Base-by-base conservation (phyloP, 2,113 vertebrate species). In the Bos javanicus region DNA sequence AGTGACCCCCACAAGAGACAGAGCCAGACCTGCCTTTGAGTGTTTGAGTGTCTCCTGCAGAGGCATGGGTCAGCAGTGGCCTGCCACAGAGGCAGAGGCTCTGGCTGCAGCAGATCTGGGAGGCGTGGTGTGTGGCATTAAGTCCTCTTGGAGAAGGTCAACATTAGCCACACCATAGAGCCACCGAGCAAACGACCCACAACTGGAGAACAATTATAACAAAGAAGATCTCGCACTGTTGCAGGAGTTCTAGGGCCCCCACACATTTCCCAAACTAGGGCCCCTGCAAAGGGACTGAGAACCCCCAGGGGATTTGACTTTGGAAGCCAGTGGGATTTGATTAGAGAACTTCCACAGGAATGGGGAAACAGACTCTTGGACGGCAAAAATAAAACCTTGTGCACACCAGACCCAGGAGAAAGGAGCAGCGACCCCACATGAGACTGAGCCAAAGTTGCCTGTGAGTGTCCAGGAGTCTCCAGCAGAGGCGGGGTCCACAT, bases 61-160 rank as follows among this genome's bases (percentile, higher is more conserved):
- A n/a, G 7, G 33, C 33, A n/a, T 0, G 16, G 62, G 62, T n/a
- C 62, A n/a, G 62, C 62, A 67, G 62, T 67, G 33, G 30, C 33
- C 62, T 67, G 62, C 7, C 33, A 67, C 0, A 2, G 16, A 67
- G 33, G 19, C 16, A 67, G 62, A 67, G 62, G 33, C 62, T 64
- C 62, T 67, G 33, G 62, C 33, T 67, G 62, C 33, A 67, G 62
- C 33, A 9, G 62, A 67, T 17, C 33, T 9, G 7, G 30, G 62
- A 19, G 33, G 7, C 0, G 4, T 0, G 1, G 33, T 67, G 33
- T n/a, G 33, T 17, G 33, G 62, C 33, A n/a, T n/a, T 4, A 67
- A n/a, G 62, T n/a, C 7, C 62, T 67, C 33, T n/a, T n/a, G 62
- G 62, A n/a, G 33, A 33, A 67, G 33, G 33, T 19, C 33, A n/a